Evolutionary conservation across 2,113 vertebrate genomes (phyloP).

Genomic region (Vanacampus margaritifer): DNA sequence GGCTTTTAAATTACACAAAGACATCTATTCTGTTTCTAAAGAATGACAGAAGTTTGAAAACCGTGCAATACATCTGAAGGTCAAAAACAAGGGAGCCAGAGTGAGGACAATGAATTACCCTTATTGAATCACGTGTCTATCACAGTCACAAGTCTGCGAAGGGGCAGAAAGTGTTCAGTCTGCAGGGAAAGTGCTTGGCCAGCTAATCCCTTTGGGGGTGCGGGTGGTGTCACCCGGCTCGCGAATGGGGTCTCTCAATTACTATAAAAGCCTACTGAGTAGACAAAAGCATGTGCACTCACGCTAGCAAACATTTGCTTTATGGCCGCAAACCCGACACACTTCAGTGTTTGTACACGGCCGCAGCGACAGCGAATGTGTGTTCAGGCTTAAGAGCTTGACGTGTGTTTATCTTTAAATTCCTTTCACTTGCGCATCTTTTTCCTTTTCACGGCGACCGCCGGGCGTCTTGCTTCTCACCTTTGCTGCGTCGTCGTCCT

Average conservation of each 20-base stretch:
- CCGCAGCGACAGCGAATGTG: not conserved
- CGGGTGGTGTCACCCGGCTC: conserved; percentile 35
- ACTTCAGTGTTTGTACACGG: conserved; percentile 3
- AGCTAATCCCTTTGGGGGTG: conserved; percentile 51
- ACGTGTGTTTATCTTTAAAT: conserved; percentile 5
- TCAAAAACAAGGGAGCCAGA: conserved; percentile 26
- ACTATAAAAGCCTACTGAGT: conserved; percentile 65
- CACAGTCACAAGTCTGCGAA: conserved; percentile 5
- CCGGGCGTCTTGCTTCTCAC: conserved; percentile 56
- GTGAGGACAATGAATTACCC: conserved; percentile 18
- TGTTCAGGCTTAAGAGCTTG: conserved; percentile 9
- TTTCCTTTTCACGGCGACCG: not conserved
- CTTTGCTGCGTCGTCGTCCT: conserved; percentile 87
- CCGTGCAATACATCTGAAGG: conserved; percentile 26
- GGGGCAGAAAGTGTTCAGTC: conserved; percentile 22
- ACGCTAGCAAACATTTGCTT: conserved; percentile 47
- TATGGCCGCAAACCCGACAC: conserved; percentile 27
- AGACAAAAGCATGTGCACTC: conserved; percentile 51
- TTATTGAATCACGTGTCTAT: conserved; percentile 3
- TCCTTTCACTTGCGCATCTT: not conserved
- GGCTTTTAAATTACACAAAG: not conserved
- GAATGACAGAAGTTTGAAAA: conserved; percentile 10
- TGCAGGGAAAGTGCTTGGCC: conserved; percentile 23
- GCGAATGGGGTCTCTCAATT: conserved; percentile 54
- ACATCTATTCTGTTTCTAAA: not conserved